phyloP scores from a whole-genome alignment of 1,140 invertebrate species.

The Zaprionus vittiger region DNA sequence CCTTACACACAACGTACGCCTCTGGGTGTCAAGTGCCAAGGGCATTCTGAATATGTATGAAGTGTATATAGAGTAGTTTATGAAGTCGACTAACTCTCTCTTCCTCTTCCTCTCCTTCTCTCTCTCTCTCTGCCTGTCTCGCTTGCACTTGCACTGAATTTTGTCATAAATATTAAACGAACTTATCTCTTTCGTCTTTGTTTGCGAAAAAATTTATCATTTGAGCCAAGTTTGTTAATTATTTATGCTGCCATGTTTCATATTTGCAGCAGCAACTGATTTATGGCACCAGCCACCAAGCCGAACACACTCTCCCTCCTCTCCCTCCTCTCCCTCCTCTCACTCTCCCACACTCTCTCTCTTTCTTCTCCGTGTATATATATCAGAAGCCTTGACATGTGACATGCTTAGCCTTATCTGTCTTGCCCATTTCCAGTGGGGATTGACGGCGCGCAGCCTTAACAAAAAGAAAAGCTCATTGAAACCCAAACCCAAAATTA shows the following conservation, averaged over 20 bases:
- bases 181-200: constrained; percentile 74
- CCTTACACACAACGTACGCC: constrained; percentile 16
- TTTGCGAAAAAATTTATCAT: constrained; percentile 80
- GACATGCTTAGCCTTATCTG: constrained; percentile 43
- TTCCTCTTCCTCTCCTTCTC: neutral
- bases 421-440: constrained; percentile 25
- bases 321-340: neutral
- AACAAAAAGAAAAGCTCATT: neutral
- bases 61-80: constrained; percentile 38
- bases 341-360: too few relatives aligned
- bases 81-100: constrained; percentile 14
- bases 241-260: constrained; percentile 78
- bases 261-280: constrained; percentile 66
- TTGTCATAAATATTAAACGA: constrained; percentile 84
- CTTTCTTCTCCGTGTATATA: neutral
- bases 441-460: neutral
- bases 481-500: neutral
- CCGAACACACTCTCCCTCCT: neutral
- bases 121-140: neutral
- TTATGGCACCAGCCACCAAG: constrained; percentile 58
- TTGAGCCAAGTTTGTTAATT: constrained; percentile 83
- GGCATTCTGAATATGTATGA: constrained; percentile 64
- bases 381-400: constrained; percentile 51
- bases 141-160: constrained; percentile 7
- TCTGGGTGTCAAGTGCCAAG: constrained; percentile 76